Base-by-base conservation (phyloP, 2,888 invertebrate species). In the Athrips mouffetella region DNA sequence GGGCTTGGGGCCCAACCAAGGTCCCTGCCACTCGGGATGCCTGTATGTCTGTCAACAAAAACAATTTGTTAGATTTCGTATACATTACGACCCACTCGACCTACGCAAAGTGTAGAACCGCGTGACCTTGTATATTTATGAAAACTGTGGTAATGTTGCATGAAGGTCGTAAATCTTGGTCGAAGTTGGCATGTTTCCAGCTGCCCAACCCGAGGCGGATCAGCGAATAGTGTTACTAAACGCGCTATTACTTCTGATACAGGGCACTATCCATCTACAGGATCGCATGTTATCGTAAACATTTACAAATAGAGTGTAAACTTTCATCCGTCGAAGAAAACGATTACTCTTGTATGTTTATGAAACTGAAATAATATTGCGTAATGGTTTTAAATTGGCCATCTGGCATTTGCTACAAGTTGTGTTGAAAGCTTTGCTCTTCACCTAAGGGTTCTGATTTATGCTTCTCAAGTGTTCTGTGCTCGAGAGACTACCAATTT, bases 1-100 rank as follows among this genome's bases (percentile, higher is more conserved):
- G 66, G 98, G 98, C 86, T 96, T 98, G 73, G 98, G 98, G 76
- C 98, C 98, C 52, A 98, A 91, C 80, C 91, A 92, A 51, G 98
- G 98, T 75, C 97, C 97, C 51, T 82, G 90, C 92, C 92, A 96
- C 71, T 96, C 95, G 3, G 94, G 78, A 79, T 96, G 96, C 80
- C 91, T 93, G 91, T 95, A 96, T 47, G 94, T 94, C 95, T 96
- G 80, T 20, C 60, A 67, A 67, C 51, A 67, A 71, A 58, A 45
- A 52, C 49, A 49, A 50, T 44, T 48, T 42, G 41, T 46, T 13
- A 25, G 13, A n/a, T n/a, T 7, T 25, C 27, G n/a, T n/a, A 25
- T 7, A 7, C 27, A 25, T 25, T 10, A 25, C 5, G 8, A 8
- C 62, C 60, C 67, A 54, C 61, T 63, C 65, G 76, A 74, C 70